A percentile compares a stretch with the other conserved stretches of the same genome.
Conservation (phyloP, 2,797 vertebrate species). For the Linurgus olivaceus region DNA sequence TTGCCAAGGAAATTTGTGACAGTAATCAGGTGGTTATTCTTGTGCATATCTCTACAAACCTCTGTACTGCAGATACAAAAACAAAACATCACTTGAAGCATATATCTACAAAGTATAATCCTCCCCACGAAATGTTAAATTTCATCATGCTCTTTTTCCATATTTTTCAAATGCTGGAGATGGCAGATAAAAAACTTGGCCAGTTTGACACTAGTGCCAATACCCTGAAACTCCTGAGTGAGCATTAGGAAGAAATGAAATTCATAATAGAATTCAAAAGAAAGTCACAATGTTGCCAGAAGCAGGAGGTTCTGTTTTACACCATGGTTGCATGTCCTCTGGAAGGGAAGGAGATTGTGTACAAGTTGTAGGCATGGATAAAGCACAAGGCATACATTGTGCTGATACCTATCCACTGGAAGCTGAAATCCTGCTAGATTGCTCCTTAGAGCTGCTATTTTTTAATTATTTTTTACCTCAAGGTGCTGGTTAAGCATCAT, state of each 20-base stretch:
- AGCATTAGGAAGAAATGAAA: neutral
- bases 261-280: neutral
- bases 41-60: neutral
- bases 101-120: neutral
- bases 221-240: neutral
- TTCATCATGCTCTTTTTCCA: neutral
- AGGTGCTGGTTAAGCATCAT: neutral
- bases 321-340: neutral
- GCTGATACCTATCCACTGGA: neutral
- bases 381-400: neutral
- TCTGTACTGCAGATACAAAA: neutral
- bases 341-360: neutral
- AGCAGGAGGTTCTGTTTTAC: neutral
- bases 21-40: neutral
- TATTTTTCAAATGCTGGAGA: neutral
- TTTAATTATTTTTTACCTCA: neutral
- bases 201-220: neutral
- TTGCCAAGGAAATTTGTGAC: neutral
- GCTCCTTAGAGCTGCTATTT: neutral
- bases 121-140: neutral
- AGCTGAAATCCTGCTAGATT: neutral
- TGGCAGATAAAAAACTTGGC: neutral
- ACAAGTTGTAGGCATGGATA: neutral
- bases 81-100: neutral
- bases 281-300: neutral